phyloP scores from a whole-genome alignment of 2,888 invertebrate species.

The Lucinisca nassula region DNA sequence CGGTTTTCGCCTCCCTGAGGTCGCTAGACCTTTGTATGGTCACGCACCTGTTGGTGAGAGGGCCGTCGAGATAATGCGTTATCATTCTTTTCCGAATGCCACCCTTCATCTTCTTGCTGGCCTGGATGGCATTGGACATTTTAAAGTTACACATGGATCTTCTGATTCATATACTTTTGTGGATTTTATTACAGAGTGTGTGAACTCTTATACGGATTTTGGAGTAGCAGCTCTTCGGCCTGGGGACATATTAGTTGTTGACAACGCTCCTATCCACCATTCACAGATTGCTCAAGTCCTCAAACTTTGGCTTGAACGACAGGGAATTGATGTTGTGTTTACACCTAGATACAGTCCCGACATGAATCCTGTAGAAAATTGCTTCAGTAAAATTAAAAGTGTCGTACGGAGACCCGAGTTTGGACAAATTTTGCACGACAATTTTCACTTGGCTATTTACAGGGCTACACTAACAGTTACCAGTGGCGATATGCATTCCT shows the following conservation, averaged over 20 bases:
- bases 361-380: neutral
- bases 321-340: neutral
- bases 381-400: neutral
- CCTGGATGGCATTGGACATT: neutral
- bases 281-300: neutral
- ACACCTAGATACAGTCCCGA: neutral
- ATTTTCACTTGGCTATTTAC: neutral
- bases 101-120: neutral
- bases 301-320: neutral
- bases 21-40: neutral
- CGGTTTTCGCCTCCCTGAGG: neutral
- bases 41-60: neutral
- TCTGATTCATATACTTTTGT: neutral
- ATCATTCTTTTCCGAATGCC: neutral
- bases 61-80: neutral
- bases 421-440: neutral
- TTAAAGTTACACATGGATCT: neutral
- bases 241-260: neutral
- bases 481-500: neutral
- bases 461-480: neutral
- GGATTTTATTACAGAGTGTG: neutral
- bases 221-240: neutral
- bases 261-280: neutral
- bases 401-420: neutral
- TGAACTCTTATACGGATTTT: neutral